Conservation (phyloP, 1,140 invertebrate genomes). For the Dreissena polymorpha region DNA sequence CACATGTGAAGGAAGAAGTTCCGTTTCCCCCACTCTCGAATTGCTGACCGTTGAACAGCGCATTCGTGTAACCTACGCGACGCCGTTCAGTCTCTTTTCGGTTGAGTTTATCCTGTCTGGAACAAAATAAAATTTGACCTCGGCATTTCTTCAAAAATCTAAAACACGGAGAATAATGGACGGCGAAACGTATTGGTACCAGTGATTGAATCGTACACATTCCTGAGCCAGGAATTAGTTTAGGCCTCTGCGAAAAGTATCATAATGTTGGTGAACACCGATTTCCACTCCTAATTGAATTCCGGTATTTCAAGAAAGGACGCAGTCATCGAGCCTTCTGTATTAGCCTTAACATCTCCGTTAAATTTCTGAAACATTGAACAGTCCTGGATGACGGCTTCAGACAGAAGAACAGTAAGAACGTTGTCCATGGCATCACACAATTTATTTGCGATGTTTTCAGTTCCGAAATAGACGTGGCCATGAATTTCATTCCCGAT, state of each 20-base stretch:
- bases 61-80: no score
- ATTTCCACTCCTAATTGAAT: slow-evolving; percentile 35
- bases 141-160: no score
- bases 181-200: neutral
- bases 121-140: no score
- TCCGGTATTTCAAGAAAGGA: neutral
- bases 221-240: slow-evolving; percentile 25
- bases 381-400: slow-evolving; percentile 16
- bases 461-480: slow-evolving; percentile 32
- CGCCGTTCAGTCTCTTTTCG: no score
- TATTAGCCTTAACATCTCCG: neutral
- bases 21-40: no score
- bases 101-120: no score
- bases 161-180: no score
- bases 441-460: slow-evolving; percentile 9
- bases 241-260: neutral
- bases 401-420: slow-evolving; percentile 42
- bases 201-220: slow-evolving; percentile 21
- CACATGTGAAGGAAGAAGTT: no score
- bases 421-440: slow-evolving; percentile 8
- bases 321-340: slow-evolving; percentile 31
- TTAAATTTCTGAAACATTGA: slow-evolving; percentile 7
- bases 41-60: no score
- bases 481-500: slow-evolving; percentile 28
- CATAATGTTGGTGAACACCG: slow-evolving; percentile 30